Evolutionary conservation across 2,113 vertebrate genomes (phyloP), one percentile per base, ranked within the genome.

Genomic region (Dascyllus trimaculatus): DNA sequence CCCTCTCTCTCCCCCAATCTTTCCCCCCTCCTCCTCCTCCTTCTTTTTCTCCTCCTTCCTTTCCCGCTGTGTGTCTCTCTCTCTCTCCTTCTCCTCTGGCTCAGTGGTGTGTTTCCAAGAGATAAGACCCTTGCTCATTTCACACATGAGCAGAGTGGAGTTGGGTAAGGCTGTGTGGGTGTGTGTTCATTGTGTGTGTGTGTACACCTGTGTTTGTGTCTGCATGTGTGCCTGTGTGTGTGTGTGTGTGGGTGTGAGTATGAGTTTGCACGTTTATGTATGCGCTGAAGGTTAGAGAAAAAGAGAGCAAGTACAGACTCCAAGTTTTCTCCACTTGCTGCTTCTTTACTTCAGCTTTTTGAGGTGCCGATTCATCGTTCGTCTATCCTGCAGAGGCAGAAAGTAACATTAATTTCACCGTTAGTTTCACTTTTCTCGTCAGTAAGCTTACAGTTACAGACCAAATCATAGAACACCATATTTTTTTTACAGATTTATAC

Each of bases 41-140:
- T 75, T 49, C 83, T 75, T 65, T 80, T 75, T 49, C 60, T 60
- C 75, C 59, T 75, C 48, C 70, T 32, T 35, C 15, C 71, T 60
- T 66, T 88, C 77, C 88, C 21, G 57, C 89, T 89, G 81, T 84
- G 81, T 75, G 71, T 91, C 85, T 91, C 78, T 80, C 80, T 90
- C 91, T 87, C 87, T 81, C 85, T 86, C 85, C 88, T 75, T 90
- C 91, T 94, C 94, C 94, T 94, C 93, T 95, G 93, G 93, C 94
- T 94, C 93, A 93, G 93, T 93, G 92, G 93, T 95, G 93, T 95
- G 94, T 95, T 95, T 95, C 93, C 89, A 87, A 91, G 93, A 95
- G 94, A 95, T 95, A 95, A 94, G 94, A 91, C 90, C 86, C 92
- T 92, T 93, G 93, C 93, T 95, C 92, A 95, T 95, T 95, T 95